Percentiles rank a stretch among this genome's conserved stretches.
Conservation (phyloP, 2,113 vertebrate genomes). For the Hucho hucho region DNA sequence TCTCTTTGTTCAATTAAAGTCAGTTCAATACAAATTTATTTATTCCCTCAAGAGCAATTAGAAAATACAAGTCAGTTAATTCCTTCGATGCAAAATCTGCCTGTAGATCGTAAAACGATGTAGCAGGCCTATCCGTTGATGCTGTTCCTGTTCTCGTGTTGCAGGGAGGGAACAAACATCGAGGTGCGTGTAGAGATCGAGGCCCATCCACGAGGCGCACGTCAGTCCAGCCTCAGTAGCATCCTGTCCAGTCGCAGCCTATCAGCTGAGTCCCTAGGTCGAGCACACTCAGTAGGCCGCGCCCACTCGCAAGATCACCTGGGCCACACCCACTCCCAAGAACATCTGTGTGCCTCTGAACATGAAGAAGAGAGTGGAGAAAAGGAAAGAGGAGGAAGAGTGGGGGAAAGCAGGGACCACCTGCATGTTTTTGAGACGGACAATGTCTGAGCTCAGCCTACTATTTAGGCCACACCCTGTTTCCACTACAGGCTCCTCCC, state of each 20-base stretch:
- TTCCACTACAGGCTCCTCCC: slow-evolving; percentile 55
- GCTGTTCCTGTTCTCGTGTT: slow-evolving; percentile 14
- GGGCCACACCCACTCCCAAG: slow-evolving; percentile 68
- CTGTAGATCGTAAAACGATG: background rate
- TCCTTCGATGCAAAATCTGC: background rate
- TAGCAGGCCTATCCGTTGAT: background rate
- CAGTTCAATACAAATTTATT: too few species aligned
- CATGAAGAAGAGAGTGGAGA: slow-evolving; percentile 27
- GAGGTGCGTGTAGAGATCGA: slow-evolving; percentile 84
- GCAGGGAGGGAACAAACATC: slow-evolving; percentile 77
- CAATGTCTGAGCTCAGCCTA: slow-evolving; percentile 54
- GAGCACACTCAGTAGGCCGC: slow-evolving; percentile 35
- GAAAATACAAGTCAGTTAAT: too few species aligned
- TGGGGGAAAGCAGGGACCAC: slow-evolving; percentile 41
- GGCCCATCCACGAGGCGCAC: slow-evolving; percentile 65
- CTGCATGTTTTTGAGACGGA: slow-evolving; percentile 61
- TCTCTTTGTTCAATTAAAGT: background rate
- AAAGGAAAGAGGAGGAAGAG: slow-evolving; percentile 20
- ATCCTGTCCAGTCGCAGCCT: slow-evolving; percentile 76
- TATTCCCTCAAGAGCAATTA: too few species aligned
- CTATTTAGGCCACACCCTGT: slow-evolving; percentile 36
- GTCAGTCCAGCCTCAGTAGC: slow-evolving; percentile 79
- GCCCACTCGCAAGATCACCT: slow-evolving; percentile 71
- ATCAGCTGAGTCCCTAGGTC: slow-evolving; percentile 77
- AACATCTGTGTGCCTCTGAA: slow-evolving; percentile 68